phyloP scores from a whole-genome alignment of 2,888 invertebrate species.

The Epistrophe grossulariae region DNA sequence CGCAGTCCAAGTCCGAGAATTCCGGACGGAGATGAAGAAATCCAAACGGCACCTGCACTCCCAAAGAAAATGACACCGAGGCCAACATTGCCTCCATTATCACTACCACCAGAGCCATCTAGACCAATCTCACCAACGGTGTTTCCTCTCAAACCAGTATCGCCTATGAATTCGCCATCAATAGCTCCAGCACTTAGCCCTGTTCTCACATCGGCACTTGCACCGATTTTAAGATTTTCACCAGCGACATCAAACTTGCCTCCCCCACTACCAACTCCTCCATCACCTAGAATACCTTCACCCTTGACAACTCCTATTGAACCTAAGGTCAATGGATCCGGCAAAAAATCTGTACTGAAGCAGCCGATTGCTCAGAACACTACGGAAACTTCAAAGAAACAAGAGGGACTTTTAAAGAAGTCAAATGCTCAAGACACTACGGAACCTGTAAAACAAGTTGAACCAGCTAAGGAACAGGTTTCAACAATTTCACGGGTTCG shows the following conservation, averaged over 20 bases:
- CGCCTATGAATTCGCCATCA: slow-evolving; percentile 60
- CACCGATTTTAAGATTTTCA: slow-evolving; percentile 70
- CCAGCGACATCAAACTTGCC: slow-evolving; percentile 48
- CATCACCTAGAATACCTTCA: not conserved
- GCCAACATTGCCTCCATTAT: slow-evolving; percentile 71
- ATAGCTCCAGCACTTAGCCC: slow-evolving; percentile 69
- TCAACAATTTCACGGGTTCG: slow-evolving; percentile 74
- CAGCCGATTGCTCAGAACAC: not conserved
- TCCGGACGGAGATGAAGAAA: slow-evolving; percentile 74
- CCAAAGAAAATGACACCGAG: slow-evolving; percentile 53
- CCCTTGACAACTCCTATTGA: not conserved
- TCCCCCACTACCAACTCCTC: slow-evolving; percentile 34
- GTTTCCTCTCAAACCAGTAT: slow-evolving; percentile 72
- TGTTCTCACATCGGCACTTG: slow-evolving; percentile 69
- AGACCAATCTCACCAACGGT: slow-evolving; percentile 61
- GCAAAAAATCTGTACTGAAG: not conserved
- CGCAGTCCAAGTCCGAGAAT: slow-evolving; percentile 80
- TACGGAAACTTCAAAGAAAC: not conserved
- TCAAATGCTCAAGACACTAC: not conserved
- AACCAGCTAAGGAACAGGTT: slow-evolving; percentile 17
- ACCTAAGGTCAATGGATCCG: not conserved
- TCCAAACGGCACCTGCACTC: slow-evolving; percentile 2
- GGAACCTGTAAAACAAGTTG: not conserved
- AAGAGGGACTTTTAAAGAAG: not conserved
- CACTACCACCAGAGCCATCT: slow-evolving; percentile 57